A percentile compares a stretch with the other conserved stretches of the same genome.
Conservation (phyloP, 2,113 vertebrate species). For the Alethe diademata region DNA sequence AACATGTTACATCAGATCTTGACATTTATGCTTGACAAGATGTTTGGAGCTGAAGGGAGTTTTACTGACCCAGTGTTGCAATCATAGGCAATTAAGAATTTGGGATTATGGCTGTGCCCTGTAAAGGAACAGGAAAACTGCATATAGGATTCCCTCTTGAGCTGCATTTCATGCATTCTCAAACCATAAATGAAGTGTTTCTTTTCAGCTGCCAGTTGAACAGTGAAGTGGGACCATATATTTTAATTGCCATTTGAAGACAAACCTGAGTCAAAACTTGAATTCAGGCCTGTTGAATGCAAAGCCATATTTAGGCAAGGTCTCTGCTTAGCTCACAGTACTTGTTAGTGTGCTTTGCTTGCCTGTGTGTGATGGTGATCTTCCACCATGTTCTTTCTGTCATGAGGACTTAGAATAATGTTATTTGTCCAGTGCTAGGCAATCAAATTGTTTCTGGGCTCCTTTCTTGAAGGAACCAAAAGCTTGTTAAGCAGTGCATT, state of each 20-base stretch:
- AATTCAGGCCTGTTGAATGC: neutral
- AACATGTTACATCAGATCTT: neutral
- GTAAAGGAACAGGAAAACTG: neutral
- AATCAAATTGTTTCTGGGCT: neutral
- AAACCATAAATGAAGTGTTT: neutral
- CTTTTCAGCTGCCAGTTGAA: neutral
- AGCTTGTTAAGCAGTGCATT: neutral
- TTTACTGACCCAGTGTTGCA: neutral
- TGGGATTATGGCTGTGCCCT: neutral
- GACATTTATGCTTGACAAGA: neutral
- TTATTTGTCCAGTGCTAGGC: neutral
- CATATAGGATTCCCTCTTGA: neutral
- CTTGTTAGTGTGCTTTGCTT: neutral
- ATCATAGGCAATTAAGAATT: neutral
- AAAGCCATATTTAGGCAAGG: neutral
- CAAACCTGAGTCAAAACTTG: neutral
- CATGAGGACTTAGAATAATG: neutral
- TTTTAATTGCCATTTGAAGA: neutral
- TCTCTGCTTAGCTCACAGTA: neutral
- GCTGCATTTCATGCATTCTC: neutral
- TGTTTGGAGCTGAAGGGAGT: neutral
- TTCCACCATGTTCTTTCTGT: neutral
- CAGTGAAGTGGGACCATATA: neutral
- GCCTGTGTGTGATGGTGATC: neutral
- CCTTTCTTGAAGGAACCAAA: neutral